Base-by-base conservation (phyloP, 2,797 vertebrate genomes). In the Darevskia mixta region DNA sequence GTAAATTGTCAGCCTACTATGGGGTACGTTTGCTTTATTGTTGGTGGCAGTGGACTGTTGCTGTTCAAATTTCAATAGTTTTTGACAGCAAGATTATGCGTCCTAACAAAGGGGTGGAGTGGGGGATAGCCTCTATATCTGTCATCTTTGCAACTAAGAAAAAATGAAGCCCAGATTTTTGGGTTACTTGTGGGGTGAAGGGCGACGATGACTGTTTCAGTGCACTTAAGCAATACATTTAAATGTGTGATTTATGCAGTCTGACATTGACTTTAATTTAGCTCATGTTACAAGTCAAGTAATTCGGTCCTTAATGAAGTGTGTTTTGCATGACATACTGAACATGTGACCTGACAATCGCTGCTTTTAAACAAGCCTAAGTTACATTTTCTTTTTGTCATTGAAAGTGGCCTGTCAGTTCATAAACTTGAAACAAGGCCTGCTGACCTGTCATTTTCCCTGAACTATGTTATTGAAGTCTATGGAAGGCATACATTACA, bases 231-330 rank as follows among this genome's bases (percentile, higher is more conserved):
- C 83, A 91, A 93, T 95, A 89, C 83, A 77, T 95, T 94, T 93
- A 92, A 91, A 93, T 85, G 29, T 87, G 73, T 96, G 96, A 96
- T 96, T 95, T 96, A 95, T 95, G 89, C 84, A 92, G 89, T 86
- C 86, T 90, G 92, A 95, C 64, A 18, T 76, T 92, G 94, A 89
- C 80, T 92, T 96, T 96, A 95, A 94, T 96, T 95, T 95, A 95
- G 93, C 88, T 96, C 92, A 87, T 89, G 95, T 96, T 96, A 95
- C 93, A 73, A 94, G 92, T 77, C 38, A 93, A 95, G 94, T 95
- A 96, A 95, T 95, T 96, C 93, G 89, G 90, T 91, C 91, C 92
- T 93, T 96, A 95, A 97, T 96, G 95, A 96, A 95, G 93, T 96
- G 93, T 90, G 93, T 82, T 93, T 92, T 87, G 23, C 83, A 87